Conservation (phyloP, 2,797 vertebrate genomes). For the Alca torda region DNA sequence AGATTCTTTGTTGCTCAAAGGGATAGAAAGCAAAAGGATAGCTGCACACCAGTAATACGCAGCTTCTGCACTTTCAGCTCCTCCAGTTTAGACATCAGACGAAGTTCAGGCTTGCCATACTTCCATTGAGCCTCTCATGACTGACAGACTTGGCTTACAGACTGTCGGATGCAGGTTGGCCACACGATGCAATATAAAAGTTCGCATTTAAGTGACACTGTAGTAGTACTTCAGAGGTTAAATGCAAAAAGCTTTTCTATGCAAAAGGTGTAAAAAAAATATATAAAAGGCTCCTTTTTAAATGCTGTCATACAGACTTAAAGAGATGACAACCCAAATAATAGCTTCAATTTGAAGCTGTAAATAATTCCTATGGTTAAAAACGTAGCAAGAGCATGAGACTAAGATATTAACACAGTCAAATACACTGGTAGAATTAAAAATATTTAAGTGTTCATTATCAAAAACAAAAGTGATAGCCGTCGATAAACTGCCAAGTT, state of each 20-base stretch:
- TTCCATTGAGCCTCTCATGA: neutral
- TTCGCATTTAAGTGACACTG: neutral
- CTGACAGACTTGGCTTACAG: neutral
- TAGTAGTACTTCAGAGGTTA: neutral
- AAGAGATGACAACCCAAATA: conserved; percentile 13
- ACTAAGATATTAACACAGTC: neutral
- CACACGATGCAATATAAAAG: neutral
- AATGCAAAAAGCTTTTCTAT: neutral
- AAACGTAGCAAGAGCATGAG: neutral
- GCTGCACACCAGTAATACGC: neutral
- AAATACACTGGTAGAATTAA: neutral
- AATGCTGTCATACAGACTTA: neutral
- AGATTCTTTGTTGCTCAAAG: neutral
- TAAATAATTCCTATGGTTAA: conserved; percentile 28
- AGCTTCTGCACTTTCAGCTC: neutral
- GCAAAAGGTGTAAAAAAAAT: neutral
- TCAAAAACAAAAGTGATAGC: neutral
- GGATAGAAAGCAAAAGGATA: neutral
- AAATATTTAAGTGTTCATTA: neutral
- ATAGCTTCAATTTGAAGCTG: conserved; percentile 1
- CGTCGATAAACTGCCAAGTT: neutral
- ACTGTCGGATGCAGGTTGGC: neutral
- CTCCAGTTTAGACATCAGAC: neutral
- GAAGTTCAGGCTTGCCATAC: neutral
- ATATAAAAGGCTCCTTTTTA: neutral